Base-by-base conservation (phyloP, 2,113 vertebrate species). In the Prunella himalayana region DNA sequence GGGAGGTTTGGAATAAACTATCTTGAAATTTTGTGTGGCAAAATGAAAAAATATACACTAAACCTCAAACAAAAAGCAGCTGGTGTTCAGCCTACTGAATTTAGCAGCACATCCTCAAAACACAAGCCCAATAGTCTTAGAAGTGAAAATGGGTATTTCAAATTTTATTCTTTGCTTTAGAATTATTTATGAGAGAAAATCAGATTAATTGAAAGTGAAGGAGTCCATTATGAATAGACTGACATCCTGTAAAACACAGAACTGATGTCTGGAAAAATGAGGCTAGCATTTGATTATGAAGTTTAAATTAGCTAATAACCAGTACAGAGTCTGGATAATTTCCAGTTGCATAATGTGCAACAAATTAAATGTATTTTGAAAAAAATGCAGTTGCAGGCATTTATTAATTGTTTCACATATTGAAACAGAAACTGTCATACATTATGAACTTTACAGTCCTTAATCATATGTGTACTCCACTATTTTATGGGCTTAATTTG, bases 221-320 rank as follows among this genome's bases (percentile, higher is more conserved):
- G 64, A 56, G 50, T 56, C 61, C 77, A 71, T 88, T 50, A 73
- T 90, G 85, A 95, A 79, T 41, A 91, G 18, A 79, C 45, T 72
- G 68, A 61, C 86, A 88, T 81, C 60, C 71, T 83, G 85, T 86
- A 95, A 83, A 92, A 95, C 82, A 88, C 0, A 84, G 81, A 94
- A 77, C 30, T 92, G 75, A 90, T 28, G 72, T 49, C 31, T 80
- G 63, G 41, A n/a, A 96, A 94, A 94, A 73, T 45, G 17, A 90
- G 69, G 72, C 79, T 72, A 73, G 73, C 70, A 90, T 95, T 95
- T 6, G 12, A 64, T 96, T 86, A 95, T 83, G 63, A 30, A 96
- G 73, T 78, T 90, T 78, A 94, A 94, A 96, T 93, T 96, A 90
- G 80, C 68, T 96, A 95, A 94, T 92, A 93, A 90, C 69, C 68